phyloP scores from a whole-genome alignment of 2,888 invertebrate genomes.

The Tanaodytes sp. region DNA sequence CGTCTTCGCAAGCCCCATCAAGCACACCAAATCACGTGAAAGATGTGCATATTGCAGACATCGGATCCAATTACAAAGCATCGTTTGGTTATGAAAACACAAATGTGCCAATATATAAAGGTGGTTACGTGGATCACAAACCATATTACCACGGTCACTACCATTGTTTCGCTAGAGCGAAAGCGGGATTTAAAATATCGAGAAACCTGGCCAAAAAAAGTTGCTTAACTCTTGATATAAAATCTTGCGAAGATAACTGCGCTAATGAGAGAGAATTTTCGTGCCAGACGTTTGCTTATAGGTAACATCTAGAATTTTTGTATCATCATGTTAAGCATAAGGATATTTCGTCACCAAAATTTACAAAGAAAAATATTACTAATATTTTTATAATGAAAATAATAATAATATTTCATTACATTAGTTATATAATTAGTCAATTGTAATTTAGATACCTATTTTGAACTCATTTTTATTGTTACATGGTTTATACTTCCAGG shows the following conservation, averaged over 20 bases:
- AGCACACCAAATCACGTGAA: conserved; percentile 24
- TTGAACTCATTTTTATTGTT: no score
- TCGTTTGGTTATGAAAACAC: conserved; percentile 60
- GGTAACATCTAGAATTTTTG: no score
- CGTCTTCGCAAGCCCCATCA: conserved; percentile 12
- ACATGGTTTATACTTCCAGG: no score
- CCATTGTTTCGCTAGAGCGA: conserved; percentile 84
- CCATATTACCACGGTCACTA: conserved; percentile 12
- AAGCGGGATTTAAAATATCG: conserved; percentile 83
- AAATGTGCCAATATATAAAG: conserved; percentile 53
- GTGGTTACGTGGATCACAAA: conserved; percentile 27
- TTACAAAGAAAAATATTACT: no score
- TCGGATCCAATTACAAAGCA: conserved; percentile 57
- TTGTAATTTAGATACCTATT: no score
- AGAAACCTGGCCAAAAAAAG: conserved; percentile 80
- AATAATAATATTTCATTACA: no score
- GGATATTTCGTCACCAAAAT: no score
- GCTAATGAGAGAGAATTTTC: conserved; percentile 80
- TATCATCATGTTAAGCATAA: no score
- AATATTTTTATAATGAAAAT: no score
- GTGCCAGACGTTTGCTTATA: conserved; percentile 85
- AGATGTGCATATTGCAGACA: conserved; percentile 31
- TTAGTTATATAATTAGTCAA: no score
- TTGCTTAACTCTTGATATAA: conserved; percentile 79
- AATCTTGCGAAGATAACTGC: conserved; percentile 85